A percentile compares a stretch with the other conserved stretches of the same genome.
Conservation (phyloP, 2,797 vertebrate species). For the Diplodus puntazzo region DNA sequence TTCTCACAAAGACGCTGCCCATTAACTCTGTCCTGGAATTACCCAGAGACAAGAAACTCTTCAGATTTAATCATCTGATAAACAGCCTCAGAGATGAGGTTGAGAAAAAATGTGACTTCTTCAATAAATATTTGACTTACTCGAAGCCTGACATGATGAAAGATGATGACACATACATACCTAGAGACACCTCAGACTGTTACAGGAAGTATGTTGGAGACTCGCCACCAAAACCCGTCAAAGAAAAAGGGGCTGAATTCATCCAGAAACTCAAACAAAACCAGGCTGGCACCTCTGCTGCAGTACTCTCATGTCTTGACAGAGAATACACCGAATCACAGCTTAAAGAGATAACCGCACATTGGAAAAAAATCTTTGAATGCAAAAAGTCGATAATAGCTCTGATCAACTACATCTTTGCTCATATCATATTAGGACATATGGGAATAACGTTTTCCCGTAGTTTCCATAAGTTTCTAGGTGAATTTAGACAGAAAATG, state of each 20-base stretch:
- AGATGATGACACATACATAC: conserved; percentile 23
- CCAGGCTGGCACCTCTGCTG: fast-evolving
- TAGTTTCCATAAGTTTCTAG: not conserved
- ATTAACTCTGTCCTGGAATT: not conserved
- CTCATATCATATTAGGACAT: too few relatives aligned
- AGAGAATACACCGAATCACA: not conserved
- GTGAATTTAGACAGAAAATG: fast-evolving
- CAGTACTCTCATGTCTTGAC: not conserved
- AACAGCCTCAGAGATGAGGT: conserved; percentile 5
- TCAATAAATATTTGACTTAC: conserved; percentile 16
- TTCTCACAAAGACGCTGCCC: conserved; percentile 8
- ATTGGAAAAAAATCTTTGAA: conserved; percentile 16
- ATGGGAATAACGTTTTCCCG: too few relatives aligned
- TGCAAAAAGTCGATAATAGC: too few relatives aligned
- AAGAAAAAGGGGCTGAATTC: not conserved
- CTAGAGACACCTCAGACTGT: fast-evolving
- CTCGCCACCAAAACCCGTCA: not conserved
- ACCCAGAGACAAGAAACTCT: conserved; percentile 10
- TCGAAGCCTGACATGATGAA: not conserved
- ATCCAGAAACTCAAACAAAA: conserved; percentile 25
- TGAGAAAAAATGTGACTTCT: conserved; percentile 16
- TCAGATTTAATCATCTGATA: conserved; percentile 1
- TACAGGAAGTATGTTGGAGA: conserved; percentile 15
- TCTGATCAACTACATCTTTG: too few relatives aligned
- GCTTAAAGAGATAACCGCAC: not conserved